Conservation (phyloP, 2,888 invertebrate genomes). For the Tinea semifulvella region DNA sequence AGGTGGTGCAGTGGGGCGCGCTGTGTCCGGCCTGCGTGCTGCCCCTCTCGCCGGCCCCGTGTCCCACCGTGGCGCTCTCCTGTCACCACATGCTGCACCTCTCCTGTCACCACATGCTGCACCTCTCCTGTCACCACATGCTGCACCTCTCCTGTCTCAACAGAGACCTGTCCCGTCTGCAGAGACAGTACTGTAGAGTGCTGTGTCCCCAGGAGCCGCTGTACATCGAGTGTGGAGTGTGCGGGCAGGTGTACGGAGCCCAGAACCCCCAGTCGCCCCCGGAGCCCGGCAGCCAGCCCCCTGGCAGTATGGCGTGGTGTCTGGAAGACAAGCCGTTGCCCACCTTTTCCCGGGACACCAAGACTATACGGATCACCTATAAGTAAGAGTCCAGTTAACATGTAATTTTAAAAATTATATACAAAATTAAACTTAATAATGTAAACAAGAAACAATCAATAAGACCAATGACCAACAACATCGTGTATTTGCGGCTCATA, state of each 20-base stretch:
- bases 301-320: slow-evolving; percentile 83
- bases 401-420: not conserved
- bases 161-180: slow-evolving; percentile 58
- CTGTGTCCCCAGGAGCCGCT: slow-evolving; percentile 55
- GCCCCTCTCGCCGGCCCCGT: slow-evolving; percentile 69
- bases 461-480: no score
- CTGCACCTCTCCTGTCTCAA: slow-evolving; percentile 83
- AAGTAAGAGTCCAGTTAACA: slow-evolving; percentile 59
- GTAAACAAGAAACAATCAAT: no score
- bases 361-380: slow-evolving; percentile 83
- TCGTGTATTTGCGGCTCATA: no score
- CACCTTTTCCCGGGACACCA: slow-evolving; percentile 31
- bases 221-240: slow-evolving; percentile 87
- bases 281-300: slow-evolving; percentile 84
- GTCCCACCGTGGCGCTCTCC: slow-evolving; percentile 73
- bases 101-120: slow-evolving; percentile 76
- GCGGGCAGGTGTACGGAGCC: slow-evolving; percentile 86
- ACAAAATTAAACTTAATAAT: no score
- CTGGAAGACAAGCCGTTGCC: slow-evolving; percentile 74
- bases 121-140: slow-evolving; percentile 80
- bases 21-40: slow-evolving; percentile 78
- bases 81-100: slow-evolving; percentile 85
- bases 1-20: slow-evolving; percentile 74
- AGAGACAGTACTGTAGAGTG: slow-evolving; percentile 36
- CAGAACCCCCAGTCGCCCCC: no score